A percentile compares a stretch with the other conserved stretches of the same genome.
Evolutionary conservation across 2,797 vertebrate genomes (phyloP).

Genomic region (Phyllotis vaccarum): DNA sequence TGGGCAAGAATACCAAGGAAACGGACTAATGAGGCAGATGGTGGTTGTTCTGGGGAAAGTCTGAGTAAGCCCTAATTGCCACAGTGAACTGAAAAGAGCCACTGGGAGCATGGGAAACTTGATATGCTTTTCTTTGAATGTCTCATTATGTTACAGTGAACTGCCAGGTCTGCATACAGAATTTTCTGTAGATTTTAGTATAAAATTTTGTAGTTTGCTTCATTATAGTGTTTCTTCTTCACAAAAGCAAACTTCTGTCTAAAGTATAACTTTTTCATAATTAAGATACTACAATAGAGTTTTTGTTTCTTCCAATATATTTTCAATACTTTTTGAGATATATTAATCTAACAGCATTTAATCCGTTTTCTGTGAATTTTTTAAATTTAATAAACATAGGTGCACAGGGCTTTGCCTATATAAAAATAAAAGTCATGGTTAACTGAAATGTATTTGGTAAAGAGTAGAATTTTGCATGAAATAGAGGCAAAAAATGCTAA

Average conservation of each 20-base stretch:
- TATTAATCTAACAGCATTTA: slow-evolving; percentile 47
- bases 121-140: slow-evolving; percentile 31
- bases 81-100: slow-evolving; percentile 64
- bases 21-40: slow-evolving; percentile 79
- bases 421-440: slow-evolving; percentile 46
- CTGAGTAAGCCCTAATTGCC: slow-evolving; percentile 72
- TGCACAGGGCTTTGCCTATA: background rate
- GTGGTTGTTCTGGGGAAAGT: slow-evolving; percentile 79
- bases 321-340: background rate
- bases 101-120: slow-evolving; percentile 57
- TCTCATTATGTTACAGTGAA: slow-evolving; percentile 64
- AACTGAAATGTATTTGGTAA: slow-evolving; percentile 61
- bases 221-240: slow-evolving; percentile 47
- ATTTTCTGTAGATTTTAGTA: slow-evolving; percentile 30
- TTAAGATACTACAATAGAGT: slow-evolving; percentile 16
- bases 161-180: slow-evolving; percentile 16
- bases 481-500: slow-evolving; percentile 65
- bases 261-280: slow-evolving; percentile 55
- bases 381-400: slow-evolving; percentile 48
- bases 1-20: slow-evolving; percentile 81
- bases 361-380: slow-evolving; percentile 57
- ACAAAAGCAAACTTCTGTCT: slow-evolving; percentile 48
- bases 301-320: slow-evolving; percentile 23
- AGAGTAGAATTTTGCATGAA: slow-evolving; percentile 66
- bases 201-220: slow-evolving; percentile 62